phyloP scores from a whole-genome alignment of 2,888 invertebrate genomes.

The Trichacis sp. region DNA sequence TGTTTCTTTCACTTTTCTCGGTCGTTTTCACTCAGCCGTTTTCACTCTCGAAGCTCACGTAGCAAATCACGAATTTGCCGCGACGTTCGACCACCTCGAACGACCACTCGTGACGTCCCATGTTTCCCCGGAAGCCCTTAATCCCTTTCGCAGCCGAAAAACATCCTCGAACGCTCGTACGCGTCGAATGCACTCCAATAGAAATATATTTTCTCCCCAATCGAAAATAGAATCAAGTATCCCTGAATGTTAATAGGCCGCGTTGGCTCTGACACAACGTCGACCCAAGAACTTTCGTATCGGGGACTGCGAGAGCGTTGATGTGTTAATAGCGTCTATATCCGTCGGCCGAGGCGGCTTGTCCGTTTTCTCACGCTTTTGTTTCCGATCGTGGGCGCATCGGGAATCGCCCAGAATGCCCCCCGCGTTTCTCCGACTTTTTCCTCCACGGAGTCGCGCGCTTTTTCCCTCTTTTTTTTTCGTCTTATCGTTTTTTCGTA shows the following conservation, averaged over 20 bases:
- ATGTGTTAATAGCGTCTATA: conserved; percentile 66
- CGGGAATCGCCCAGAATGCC: neutral
- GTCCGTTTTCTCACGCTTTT: conserved; percentile 56
- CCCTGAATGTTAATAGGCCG: conserved; percentile 23
- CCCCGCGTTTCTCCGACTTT: conserved; percentile 1
- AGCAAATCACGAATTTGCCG: conserved; percentile 54
- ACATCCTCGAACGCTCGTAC: too few relatives aligned
- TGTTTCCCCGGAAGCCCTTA: conserved; percentile 29
- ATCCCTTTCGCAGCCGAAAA: neutral
- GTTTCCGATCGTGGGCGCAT: conserved; percentile 29
- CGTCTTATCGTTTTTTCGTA: neutral
- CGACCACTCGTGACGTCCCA: conserved; percentile 51
- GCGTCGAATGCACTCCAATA: too few relatives aligned
- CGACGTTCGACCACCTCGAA: conserved; percentile 44
- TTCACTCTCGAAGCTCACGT: conserved; percentile 59
- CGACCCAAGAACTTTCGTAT: conserved; percentile 54
- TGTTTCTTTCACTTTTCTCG: conserved; percentile 46
- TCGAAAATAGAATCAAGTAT: conserved; percentile 1
- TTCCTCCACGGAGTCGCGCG: neutral
- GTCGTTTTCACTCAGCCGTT: conserved; percentile 48
- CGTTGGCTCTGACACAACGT: conserved; percentile 21
- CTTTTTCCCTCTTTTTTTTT: neutral
- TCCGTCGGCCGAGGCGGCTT: conserved; percentile 57
- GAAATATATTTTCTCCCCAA: neutral
- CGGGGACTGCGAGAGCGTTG: conserved; percentile 55